Conservation (phyloP, 2,797 vertebrate species). For the Lacerta agilis region DNA sequence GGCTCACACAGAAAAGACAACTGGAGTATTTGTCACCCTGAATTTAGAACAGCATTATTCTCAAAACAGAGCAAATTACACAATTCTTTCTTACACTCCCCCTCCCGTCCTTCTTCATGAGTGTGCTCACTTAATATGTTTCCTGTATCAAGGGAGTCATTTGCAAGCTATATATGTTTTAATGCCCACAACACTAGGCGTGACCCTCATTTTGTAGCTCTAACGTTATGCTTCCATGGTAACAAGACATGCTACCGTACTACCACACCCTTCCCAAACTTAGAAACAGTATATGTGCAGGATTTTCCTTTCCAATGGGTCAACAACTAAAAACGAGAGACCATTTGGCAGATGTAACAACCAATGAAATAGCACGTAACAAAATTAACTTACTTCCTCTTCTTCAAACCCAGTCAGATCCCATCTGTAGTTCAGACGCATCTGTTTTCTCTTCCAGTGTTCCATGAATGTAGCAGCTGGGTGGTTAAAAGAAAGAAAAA, state of each 20-base stretch:
- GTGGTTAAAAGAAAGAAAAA: conserved; percentile 33
- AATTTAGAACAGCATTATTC: not conserved
- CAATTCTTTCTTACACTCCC: not conserved
- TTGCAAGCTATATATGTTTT: not conserved
- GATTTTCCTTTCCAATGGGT: conserved; percentile 46
- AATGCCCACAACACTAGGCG: conserved; percentile 43
- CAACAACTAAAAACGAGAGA: conserved; percentile 19
- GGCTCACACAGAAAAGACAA: not conserved
- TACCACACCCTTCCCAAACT: conserved; percentile 41
- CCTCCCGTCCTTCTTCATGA: not conserved
- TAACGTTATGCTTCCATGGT: conserved; percentile 38
- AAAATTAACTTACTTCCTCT: conserved; percentile 87
- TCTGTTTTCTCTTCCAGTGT: conserved; percentile 98
- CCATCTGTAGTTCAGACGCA: conserved; percentile 97
- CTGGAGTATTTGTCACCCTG: not conserved
- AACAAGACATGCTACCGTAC: conserved; percentile 4
- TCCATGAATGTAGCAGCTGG: conserved; percentile 99
- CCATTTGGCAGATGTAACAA: conserved; percentile 7
- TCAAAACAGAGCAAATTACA: conserved; percentile 1
- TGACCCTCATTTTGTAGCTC: conserved; percentile 33
- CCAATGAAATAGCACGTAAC: conserved; percentile 9
- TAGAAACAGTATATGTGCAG: not conserved
- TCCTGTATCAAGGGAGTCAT: conserved; percentile 47
- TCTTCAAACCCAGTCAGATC: conserved; percentile 98
- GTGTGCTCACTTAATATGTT: conserved; percentile 38